Evolutionary conservation across 2,113 vertebrate genomes (phyloP), one percentile per base, ranked within the genome.

Genomic region (Dromas ardeola): DNA sequence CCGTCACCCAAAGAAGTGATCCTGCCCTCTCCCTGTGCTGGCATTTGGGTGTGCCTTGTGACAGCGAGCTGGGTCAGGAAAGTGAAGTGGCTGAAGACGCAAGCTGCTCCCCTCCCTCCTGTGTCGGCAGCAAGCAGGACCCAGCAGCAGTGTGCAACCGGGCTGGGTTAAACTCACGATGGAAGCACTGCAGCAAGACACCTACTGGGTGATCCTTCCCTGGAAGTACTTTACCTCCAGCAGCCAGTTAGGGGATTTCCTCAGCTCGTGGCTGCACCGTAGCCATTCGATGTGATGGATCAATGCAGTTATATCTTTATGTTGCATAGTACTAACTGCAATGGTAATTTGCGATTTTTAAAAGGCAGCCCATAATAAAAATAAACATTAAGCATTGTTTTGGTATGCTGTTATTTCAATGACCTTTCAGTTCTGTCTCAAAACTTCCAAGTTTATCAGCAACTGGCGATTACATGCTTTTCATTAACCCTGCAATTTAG

Each of bases 301-400:
- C 78, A 65, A 36, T 47, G 58, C 59, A 88, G 49, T 50, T 80
- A 4, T 4, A 55, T 20, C 73, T 69, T 79, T 16, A 21, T 32
- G 45, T 79, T 66, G 74, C 38, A 1, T 6, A 42, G 34, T 5
- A 45, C 74, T 45, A 65, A 72, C 49, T 52, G 59, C 71, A 72
- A 17, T 8, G 18, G 73, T 71, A 71, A 90, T 61, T 19, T 52
- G 81, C 2, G 2, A 93, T 86, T 89, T 81, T 86, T 55, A 93
- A 91, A 96, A 96, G 65, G 70, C 89, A 95, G 83, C 59, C 78
- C 55, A 36, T 32, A 81, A 94, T 76, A 84, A 95, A 95, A 97
- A 96, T 71, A 96, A 96, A 93, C 84, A 89, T 42, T 36, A 81
- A 79, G 61, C 62, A 84, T 81, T 94, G 89, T 89, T 95, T 93